Conservation (phyloP, 2,113 vertebrate species). For the Bos taurus region ARS-UCD2.0 NC_037329.1:50886001-50886500, state of each 20-base stretch:
- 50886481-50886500: not conserved
- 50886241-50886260: not conserved
- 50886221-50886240: not conserved
- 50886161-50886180: not conserved
- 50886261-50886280: not conserved
- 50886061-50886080: not conserved
- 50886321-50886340: not conserved
- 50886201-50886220: not conserved
- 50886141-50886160: not conserved
- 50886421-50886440: not conserved
- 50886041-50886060: not conserved
- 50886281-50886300: not conserved
- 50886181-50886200: not conserved
- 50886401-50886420: not conserved
- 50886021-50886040: not conserved
- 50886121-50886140: not conserved
- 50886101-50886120: not conserved
- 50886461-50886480: not conserved
- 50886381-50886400: not conserved
- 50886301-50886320: not conserved
- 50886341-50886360: not conserved
- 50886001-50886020: not conserved
- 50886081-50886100: not conserved
- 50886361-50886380: not conserved
- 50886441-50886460: not conserved